Conservation (phyloP, 2,888 invertebrate species). For the Cyrtodaria siliqua region DNA sequence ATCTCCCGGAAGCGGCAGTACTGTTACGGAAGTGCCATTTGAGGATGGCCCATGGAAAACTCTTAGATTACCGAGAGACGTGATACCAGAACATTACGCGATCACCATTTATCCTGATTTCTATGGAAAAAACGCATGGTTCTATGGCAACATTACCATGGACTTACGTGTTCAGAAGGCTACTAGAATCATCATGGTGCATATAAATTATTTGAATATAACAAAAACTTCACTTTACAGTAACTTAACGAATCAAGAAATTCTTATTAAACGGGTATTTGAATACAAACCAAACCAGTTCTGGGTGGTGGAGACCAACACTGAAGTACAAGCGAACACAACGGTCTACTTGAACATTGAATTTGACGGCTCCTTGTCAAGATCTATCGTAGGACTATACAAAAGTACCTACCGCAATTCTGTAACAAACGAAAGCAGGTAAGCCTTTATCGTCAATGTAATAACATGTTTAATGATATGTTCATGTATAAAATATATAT, state of each 20-base stretch:
- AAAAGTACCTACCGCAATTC: slow-evolving; percentile 88
- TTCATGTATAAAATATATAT: too few relatives aligned
- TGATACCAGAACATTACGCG: slow-evolving; percentile 90
- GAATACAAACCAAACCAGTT: slow-evolving; percentile 85
- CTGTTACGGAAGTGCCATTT: slow-evolving; percentile 16
- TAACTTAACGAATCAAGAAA: slow-evolving; percentile 27
- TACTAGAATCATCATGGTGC: slow-evolving; percentile 87
- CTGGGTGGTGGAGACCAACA: slow-evolving; percentile 84
- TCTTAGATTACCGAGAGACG: slow-evolving; percentile 88
- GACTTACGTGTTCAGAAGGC: slow-evolving; percentile 78
- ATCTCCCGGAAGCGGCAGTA: slow-evolving; percentile 22
- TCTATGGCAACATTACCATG: slow-evolving; percentile 81
- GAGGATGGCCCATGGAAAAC: slow-evolving; percentile 76
- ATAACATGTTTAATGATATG: too few relatives aligned
- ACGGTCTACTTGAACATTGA: slow-evolving; percentile 87
- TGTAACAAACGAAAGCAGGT: slow-evolving; percentile 75
- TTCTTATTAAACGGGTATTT: slow-evolving; percentile 78
- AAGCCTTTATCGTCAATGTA: too few relatives aligned
- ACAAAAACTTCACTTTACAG: slow-evolving; percentile 83
- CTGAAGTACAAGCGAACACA: slow-evolving; percentile 66
- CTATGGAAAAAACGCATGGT: slow-evolving; percentile 85
- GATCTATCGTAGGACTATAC: slow-evolving; percentile 90
- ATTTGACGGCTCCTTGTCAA: slow-evolving; percentile 89
- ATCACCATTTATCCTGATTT: slow-evolving; percentile 90
- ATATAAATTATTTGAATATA: slow-evolving; percentile 89